Conservation (phyloP, 2,888 invertebrate species). For the Philonicus albiceps region DNA sequence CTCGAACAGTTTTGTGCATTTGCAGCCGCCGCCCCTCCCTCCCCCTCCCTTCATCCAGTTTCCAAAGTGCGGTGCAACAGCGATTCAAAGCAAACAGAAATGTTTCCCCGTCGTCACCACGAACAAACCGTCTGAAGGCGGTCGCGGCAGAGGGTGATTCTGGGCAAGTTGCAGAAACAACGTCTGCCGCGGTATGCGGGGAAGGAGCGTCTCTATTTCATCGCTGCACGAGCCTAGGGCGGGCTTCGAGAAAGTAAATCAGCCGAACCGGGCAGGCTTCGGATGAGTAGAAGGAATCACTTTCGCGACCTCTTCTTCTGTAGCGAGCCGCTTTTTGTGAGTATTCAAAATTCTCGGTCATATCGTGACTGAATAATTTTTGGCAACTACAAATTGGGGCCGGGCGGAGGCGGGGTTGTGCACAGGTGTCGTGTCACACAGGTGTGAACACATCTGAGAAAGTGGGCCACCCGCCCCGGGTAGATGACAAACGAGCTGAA, state of each 20-base stretch:
- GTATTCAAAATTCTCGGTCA: background rate
- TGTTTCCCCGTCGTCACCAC: background rate
- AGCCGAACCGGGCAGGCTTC: background rate
- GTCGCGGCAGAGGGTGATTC: background rate
- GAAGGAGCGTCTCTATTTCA: background rate
- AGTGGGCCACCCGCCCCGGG: background rate
- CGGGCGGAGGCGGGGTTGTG: background rate
- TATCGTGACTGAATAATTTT: slow-evolving; percentile 20
- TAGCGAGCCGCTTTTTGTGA: background rate
- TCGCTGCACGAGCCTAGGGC: background rate
- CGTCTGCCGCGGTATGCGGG: background rate
- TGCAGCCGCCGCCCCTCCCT: background rate
- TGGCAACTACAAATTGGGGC: background rate
- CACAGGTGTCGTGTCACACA: slow-evolving; percentile 28
- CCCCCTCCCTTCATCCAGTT: too few species aligned
- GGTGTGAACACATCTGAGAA: background rate
- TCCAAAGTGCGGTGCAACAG: background rate
- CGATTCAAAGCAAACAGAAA: background rate
- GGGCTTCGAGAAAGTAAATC: background rate
- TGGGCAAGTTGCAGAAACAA: background rate
- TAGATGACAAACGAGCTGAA: background rate
- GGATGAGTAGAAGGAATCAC: background rate
- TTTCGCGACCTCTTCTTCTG: background rate
- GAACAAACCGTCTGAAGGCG: background rate
- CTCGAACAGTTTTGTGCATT: background rate